A percentile compares a stretch with the other conserved stretches of the same genome.
phyloP scores from a whole-genome alignment of 2,888 invertebrate species.

The Nineta flava region DNA sequence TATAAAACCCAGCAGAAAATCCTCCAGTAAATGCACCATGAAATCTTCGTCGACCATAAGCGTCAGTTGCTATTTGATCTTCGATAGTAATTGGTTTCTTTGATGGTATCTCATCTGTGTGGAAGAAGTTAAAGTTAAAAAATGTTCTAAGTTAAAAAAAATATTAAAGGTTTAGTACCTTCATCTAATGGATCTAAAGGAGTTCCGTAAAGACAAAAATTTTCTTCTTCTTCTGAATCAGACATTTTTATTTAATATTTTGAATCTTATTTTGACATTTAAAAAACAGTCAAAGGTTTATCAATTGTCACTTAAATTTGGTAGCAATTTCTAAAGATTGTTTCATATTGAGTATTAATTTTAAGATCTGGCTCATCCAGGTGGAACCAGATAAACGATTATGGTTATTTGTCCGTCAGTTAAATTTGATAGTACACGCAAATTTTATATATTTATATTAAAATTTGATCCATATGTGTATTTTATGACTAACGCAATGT shows the following conservation, averaged over 20 bases:
- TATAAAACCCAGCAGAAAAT: constrained; percentile 95
- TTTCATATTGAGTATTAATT: too few relatives aligned
- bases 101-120: constrained; percentile 57
- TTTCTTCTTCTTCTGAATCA: constrained; percentile 36
- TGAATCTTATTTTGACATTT: too few relatives aligned
- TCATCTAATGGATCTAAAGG: constrained; percentile 69
- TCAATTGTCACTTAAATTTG: too few relatives aligned
- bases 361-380: too few relatives aligned
- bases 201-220: constrained; percentile 60
- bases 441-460: too few relatives aligned
- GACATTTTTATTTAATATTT: constrained; percentile 17
- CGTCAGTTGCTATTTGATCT: constrained; percentile 83
- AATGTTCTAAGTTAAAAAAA: not conserved
- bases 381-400: too few relatives aligned
- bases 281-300: too few relatives aligned
- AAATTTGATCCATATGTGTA: too few relatives aligned
- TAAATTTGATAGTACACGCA: too few relatives aligned
- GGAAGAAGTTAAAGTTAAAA: not conserved
- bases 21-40: constrained; percentile 98
- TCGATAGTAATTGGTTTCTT: constrained; percentile 65
- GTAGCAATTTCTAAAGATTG: too few relatives aligned
- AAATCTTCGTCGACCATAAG: constrained; percentile 76
- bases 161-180: constrained; percentile 34
- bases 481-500: too few relatives aligned
- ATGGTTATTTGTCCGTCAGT: too few relatives aligned